Base-by-base conservation (phyloP, 2,888 invertebrate genomes). In the Tipula unca region DNA sequence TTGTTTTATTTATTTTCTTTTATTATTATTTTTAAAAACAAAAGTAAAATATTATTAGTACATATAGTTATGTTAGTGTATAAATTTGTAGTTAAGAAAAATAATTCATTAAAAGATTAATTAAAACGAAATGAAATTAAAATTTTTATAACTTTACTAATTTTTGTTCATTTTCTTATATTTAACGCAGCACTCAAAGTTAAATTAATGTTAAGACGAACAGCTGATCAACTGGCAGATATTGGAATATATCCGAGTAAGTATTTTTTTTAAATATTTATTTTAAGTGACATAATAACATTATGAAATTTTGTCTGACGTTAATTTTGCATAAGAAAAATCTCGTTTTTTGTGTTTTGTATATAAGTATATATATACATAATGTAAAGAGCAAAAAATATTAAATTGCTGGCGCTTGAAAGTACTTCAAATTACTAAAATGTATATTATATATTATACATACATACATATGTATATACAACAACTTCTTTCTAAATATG, bases 211-310 rank as follows among this genome's bases (percentile, higher is more conserved):
- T 94, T 97, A 92, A 93, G 99, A 91, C 93, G 98, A 89, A 98
- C 98, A 87, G 95, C 98, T 90, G 97, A 96, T 92, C 98, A 98
- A 92, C 94, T 99, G 89, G 98, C 98, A 89, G 98, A 97, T 88
- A 98, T 98, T 93, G 99, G 99, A 91, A 99, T 99, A 90, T 97
- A 99, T 95, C 98, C 99, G 90, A 96, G 99, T 99, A 94, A 97
- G 98, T 98, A 89, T 85, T 69, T 86, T 35, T 85, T 85, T 82
- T 84, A 20, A 36, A 85, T 29, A 1, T 32, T 32, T 32, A 69
- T 13, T 82, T 48, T n/a, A 48, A 48, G 17, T 69, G 20, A 69
- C 69, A 48, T 48, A 48, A 48, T 17, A 20, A 32, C 3, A 48
- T 42, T 85, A 86, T 87, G 35, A 85, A n/a, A 85, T 69, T 69